A percentile compares a stretch with the other conserved stretches of the same genome.
phyloP scores from a whole-genome alignment of 2,797 vertebrate species.

The Heterohyrax brucei region DNA sequence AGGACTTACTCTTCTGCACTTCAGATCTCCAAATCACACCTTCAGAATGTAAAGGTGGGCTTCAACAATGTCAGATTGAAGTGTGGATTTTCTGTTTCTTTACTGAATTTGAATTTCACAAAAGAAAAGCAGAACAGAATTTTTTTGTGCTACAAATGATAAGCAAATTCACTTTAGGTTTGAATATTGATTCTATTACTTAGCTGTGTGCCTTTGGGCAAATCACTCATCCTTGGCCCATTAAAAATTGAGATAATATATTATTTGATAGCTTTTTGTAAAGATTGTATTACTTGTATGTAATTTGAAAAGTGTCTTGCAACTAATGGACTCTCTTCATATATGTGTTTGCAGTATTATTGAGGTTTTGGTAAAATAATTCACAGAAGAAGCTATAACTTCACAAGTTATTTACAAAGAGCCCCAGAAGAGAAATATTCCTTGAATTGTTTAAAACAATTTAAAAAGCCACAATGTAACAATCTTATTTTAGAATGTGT shows the following conservation, averaged over 20 bases:
- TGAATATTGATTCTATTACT: not conserved
- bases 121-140: not conserved
- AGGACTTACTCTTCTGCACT: not conserved
- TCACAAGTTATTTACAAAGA: not conserved
- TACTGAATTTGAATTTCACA: slow-evolving; percentile 3
- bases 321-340: not conserved
- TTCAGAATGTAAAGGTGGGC: not conserved
- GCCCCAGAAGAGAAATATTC: not conserved
- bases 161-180: not conserved
- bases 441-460: slow-evolving; percentile 14
- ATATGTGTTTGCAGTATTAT: not conserved
- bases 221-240: not conserved
- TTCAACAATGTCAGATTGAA: not conserved
- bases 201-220: not conserved
- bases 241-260: not conserved
- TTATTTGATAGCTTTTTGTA: not conserved
- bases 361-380: not conserved
- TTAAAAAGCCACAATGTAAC: not conserved
- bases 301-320: not conserved
- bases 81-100: not conserved
- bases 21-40: not conserved
- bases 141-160: not conserved
- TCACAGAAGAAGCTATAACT: not conserved
- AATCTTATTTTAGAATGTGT: not conserved
- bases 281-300: not conserved